Conservation (phyloP, 2,797 vertebrate species). For the Falco cherrug region DNA sequence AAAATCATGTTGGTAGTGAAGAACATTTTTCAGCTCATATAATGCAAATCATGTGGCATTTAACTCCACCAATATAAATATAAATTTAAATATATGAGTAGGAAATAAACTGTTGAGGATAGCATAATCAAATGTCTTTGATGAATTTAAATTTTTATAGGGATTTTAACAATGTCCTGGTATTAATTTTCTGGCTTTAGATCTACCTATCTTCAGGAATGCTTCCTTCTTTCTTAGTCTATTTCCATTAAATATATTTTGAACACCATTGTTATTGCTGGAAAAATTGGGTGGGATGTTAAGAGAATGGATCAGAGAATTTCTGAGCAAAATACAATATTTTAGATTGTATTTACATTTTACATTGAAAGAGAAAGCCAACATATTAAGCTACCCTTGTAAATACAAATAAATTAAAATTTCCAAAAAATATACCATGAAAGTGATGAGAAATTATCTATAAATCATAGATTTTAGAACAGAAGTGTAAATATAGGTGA, state of each 20-base stretch:
- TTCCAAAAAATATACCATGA: no score
- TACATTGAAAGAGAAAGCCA: not conserved
- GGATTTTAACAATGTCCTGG: not conserved
- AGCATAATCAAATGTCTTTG: not conserved
- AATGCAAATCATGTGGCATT: not conserved
- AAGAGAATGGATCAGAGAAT: not conserved
- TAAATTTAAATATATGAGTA: not conserved
- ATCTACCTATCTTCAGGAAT: not conserved
- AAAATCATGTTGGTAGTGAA: not conserved
- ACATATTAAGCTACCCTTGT: not conserved
- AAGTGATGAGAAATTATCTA: not conserved
- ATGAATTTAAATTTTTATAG: not conserved
- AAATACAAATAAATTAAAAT: not conserved
- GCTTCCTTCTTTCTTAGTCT: accelerated
- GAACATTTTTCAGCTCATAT: not conserved
- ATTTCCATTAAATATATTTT: not conserved
- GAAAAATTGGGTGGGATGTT: not conserved
- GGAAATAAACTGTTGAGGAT: not conserved
- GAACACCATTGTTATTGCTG: accelerated
- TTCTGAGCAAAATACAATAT: not conserved
- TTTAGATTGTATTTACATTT: not conserved
- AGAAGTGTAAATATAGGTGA: not conserved
- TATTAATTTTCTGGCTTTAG: not conserved
- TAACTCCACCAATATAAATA: not conserved
- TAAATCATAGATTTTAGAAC: not conserved